Conservation (phyloP, 2,888 invertebrate genomes). For the Cyclophora albipunctata region DNA sequence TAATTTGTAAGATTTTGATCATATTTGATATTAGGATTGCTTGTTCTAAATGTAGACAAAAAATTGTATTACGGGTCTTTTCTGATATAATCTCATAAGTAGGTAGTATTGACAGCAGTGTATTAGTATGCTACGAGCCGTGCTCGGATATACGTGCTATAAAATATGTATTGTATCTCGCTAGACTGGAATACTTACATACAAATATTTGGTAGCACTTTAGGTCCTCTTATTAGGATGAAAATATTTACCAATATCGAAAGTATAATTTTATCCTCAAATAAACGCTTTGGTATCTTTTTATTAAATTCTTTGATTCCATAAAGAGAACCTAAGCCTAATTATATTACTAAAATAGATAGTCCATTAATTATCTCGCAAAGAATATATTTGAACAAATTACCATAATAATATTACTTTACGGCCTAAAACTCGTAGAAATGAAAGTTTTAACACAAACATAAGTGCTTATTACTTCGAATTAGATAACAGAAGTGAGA, state of each 20-base stretch:
- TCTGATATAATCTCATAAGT: conserved; percentile 29
- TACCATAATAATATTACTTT: no score
- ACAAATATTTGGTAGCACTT: no score
- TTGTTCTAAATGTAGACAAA: conserved; percentile 6
- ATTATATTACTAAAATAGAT: no score
- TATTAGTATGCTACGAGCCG: no score
- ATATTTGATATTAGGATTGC: conserved; percentile 10
- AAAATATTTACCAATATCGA: no score
- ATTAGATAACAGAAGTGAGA: conserved; percentile 18
- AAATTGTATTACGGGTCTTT: conserved; percentile 11
- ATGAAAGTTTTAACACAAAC: conserved; percentile 1
- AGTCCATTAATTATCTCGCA: no score
- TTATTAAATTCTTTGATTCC: conserved; percentile 5
- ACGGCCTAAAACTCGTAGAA: no score
- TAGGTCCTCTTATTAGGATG: no score
- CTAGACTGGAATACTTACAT: conserved; percentile 6
- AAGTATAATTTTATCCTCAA: no score
- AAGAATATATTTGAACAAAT: no score
- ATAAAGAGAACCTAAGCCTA: no score
- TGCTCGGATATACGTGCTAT: conserved; percentile 1
- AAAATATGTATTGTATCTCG: conserved; percentile 22
- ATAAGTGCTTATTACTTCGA: conserved; percentile 8
- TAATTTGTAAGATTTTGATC: conserved; percentile 15
- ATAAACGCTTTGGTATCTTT: conserved; percentile 6
- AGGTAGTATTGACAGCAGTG: neutral